Evolutionary conservation across 2,888 invertebrate genomes (phyloP).

Genomic region (Sepiola atlantica): DNA sequence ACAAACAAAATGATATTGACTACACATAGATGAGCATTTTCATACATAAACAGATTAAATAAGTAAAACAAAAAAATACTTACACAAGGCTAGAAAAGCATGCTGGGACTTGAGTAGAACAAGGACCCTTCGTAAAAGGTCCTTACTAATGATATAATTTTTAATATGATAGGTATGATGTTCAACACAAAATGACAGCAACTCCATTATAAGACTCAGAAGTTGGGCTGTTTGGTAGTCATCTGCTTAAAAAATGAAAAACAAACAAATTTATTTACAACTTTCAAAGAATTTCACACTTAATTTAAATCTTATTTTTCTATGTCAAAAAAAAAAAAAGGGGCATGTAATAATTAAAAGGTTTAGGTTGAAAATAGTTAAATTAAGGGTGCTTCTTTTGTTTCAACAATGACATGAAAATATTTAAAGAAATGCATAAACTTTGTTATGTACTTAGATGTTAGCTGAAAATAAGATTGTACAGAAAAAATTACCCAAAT

Average conservation of each 20-base stretch:
- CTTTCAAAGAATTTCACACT: neutral
- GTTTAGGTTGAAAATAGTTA: neutral
- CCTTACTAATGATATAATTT: conserved; percentile 96
- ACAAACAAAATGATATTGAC: too few species aligned
- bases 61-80: conserved; percentile 64
- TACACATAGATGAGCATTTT: neutral
- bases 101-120: conserved; percentile 97
- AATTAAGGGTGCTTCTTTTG: too few species aligned
- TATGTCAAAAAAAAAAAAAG: neutral
- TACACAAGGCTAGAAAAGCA: conserved; percentile 94
- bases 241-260: conserved; percentile 78
- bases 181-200: conserved; percentile 98
- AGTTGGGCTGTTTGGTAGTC: conserved; percentile 98
- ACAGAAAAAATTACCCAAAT: too few species aligned
- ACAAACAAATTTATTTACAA: conserved; percentile 22
- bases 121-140: conserved; percentile 93
- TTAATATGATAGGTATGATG: conserved; percentile 99
- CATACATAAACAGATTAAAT: neutral
- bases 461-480: too few species aligned
- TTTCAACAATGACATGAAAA: too few species aligned
- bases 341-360: neutral
- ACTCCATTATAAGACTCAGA: conserved; percentile 92
- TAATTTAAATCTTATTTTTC: too few species aligned
- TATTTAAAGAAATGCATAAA: too few species aligned
- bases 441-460: too few species aligned